phyloP scores from a whole-genome alignment of 2,888 invertebrate genomes.

The Eubasilissa splendida region DNA sequence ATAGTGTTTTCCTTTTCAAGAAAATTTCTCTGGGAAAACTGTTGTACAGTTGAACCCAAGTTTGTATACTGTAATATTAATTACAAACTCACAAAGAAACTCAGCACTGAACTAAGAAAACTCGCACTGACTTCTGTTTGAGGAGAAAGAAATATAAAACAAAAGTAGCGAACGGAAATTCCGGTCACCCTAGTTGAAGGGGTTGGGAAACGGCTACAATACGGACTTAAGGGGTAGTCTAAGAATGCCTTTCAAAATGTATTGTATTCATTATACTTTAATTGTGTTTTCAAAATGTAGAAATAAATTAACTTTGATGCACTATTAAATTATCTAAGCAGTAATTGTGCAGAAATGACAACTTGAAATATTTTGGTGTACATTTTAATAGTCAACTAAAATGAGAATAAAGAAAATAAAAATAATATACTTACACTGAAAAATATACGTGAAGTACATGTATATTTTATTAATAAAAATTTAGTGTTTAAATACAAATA shows the following conservation, averaged over 20 bases:
- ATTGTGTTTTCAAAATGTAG: too few species aligned
- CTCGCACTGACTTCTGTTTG: constrained; percentile 23
- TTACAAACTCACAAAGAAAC: constrained; percentile 48
- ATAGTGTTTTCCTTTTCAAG: not conserved
- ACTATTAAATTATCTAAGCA: too few species aligned
- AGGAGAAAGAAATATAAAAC: constrained; percentile 27
- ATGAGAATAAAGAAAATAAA: too few species aligned
- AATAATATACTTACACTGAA: too few species aligned
- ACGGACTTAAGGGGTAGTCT: not conserved
- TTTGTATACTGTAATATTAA: constrained; percentile 39
- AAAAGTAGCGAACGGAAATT: constrained; percentile 34
- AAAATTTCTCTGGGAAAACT: not conserved
- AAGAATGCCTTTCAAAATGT: not conserved
- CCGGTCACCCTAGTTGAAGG: constrained; percentile 39
- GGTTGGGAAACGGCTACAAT: constrained; percentile 15
- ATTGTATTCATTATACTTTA: not conserved
- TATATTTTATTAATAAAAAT: too few species aligned
- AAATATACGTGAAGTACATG: too few species aligned
- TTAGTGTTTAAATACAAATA: too few species aligned
- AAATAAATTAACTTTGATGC: too few species aligned
- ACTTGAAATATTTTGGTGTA: too few species aligned
- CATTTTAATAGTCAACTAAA: too few species aligned
- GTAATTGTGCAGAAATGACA: too few species aligned
- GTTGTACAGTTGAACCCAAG: not conserved
- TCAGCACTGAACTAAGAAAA: constrained; percentile 36